Percentiles rank a stretch among this genome's conserved stretches.
phyloP scores from a whole-genome alignment of 2,113 vertebrate genomes.

The Taxidea taxus region DNA sequence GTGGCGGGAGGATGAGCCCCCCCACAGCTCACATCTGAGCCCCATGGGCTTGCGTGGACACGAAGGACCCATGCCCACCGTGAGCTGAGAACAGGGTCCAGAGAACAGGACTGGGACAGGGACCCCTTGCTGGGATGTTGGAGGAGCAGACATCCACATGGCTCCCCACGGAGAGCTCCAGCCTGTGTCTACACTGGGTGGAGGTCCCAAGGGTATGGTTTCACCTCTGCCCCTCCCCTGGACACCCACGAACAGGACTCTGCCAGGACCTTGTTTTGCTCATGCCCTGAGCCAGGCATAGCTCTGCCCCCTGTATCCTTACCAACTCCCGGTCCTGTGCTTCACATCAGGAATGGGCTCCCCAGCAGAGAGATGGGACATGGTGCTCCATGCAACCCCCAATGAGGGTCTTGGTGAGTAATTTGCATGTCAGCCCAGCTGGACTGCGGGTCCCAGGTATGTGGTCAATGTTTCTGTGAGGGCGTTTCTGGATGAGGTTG shows the following conservation, averaged over 20 bases:
- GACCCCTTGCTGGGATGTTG: background rate
- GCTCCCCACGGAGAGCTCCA: fast-evolving
- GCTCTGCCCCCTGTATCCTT: background rate
- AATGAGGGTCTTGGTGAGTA: background rate
- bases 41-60: background rate
- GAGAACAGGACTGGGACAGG: background rate
- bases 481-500: background rate
- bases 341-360: background rate
- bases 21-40: too few relatives aligned
- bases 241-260: background rate
- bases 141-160: fast-evolving
- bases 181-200: fast-evolving
- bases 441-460: fast-evolving
- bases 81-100: background rate
- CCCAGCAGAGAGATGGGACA: background rate
- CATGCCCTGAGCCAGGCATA: background rate
- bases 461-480: background rate
- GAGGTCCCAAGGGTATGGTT: background rate
- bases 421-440: background rate
- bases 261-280: background rate
- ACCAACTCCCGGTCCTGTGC: background rate
- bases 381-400: background rate
- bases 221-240: background rate
- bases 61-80: background rate
- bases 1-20: background rate